Conservation (phyloP, 2,888 invertebrate genomes). For the Platycnemis pennipes region DNA sequence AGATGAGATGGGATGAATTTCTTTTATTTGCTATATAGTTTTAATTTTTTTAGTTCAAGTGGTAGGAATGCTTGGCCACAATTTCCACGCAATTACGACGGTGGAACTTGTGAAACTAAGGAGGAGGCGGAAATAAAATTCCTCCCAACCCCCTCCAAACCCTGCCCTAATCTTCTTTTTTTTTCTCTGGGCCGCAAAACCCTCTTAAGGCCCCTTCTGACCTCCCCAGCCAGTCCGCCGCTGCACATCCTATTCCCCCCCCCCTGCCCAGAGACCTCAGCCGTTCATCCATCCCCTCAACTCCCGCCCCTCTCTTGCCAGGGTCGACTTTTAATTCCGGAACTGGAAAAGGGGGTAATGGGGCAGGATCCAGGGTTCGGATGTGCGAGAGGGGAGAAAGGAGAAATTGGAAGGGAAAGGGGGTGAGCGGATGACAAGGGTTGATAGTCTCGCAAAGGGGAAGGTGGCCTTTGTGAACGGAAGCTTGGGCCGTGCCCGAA, state of each 20-base stretch:
- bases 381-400: neutral
- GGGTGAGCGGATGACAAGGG: neutral
- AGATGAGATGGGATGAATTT: neutral
- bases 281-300: neutral
- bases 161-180: neutral
- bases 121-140: neutral
- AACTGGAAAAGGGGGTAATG: neutral
- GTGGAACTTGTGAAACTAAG: constrained; percentile 63
- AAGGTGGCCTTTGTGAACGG: neutral
- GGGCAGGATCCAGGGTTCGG: neutral
- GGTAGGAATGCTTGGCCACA: constrained; percentile 35
- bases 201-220: constrained; percentile 31
- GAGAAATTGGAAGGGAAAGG: neutral
- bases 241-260: neutral
- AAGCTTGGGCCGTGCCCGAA: neutral
- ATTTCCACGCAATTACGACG: constrained; percentile 54
- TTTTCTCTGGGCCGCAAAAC: constrained; percentile 34
- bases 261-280: neutral
- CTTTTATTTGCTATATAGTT: neutral
- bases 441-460: neutral
- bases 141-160: neutral
- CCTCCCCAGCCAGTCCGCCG: no score
- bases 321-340: constrained; percentile 59
- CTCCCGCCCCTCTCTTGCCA: constrained; percentile 5
- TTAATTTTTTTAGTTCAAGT: constrained; percentile 33